phyloP scores from a whole-genome alignment of 2,797 vertebrate genomes.

The Alauda arvensis region DNA sequence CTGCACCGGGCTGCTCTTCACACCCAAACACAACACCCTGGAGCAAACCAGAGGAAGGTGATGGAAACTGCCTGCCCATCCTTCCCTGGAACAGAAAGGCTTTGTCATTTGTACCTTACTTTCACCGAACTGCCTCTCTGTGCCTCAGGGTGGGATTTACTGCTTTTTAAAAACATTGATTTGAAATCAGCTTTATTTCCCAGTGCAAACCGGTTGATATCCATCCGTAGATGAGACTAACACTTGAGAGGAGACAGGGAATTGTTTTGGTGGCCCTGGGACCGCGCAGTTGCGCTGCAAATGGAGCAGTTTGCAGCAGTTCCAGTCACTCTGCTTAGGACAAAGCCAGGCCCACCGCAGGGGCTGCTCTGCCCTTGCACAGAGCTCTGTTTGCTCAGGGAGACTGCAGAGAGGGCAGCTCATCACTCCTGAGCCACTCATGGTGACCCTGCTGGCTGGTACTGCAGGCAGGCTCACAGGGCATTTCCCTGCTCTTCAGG shows the following conservation, averaged over 20 bases:
- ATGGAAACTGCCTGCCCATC: neutral
- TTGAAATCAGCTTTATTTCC: neutral
- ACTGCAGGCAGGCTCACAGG: neutral
- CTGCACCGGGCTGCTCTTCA: neutral
- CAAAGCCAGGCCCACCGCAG: neutral
- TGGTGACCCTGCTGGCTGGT: neutral
- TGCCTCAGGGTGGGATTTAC: neutral
- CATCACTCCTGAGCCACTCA: neutral
- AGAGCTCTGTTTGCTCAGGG: neutral
- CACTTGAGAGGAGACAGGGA: neutral
- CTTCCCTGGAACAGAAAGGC: neutral
- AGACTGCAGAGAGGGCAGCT: neutral
- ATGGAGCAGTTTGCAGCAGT: neutral
- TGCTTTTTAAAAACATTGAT: neutral
- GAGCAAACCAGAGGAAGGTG: neutral
- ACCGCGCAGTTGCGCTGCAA: neutral
- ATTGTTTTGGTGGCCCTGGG: neutral
- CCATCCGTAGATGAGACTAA: neutral
- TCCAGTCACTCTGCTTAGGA: neutral
- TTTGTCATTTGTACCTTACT: neutral
- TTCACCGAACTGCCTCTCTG: neutral
- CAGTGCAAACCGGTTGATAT: neutral
- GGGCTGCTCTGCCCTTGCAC: neutral
- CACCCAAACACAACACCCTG: neutral
- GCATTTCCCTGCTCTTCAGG: neutral